These are phyloP conservation scores for Tokudaia tokunoshimensis DNA, from an alignment of 2,797 vertebrate genomes.

Conservation along the genomic window DNA sequence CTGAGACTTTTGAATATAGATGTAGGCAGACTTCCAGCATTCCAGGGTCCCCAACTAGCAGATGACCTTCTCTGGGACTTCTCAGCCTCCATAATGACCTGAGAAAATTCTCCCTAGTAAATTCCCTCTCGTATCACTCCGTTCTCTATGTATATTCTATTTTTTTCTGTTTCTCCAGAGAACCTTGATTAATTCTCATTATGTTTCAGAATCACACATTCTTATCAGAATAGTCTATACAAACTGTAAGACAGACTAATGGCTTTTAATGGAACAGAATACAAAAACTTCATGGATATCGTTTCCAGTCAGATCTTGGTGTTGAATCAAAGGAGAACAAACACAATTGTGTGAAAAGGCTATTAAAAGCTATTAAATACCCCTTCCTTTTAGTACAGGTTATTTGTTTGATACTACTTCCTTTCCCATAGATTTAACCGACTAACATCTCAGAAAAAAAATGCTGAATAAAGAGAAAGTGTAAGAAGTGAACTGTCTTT, in stretches of 20 bases:
- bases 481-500: not conserved
- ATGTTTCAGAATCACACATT: not conserved
- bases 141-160: not conserved
- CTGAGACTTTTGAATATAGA: not conserved
- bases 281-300: not conserved
- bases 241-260: not conserved
- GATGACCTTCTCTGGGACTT: not conserved
- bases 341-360: not conserved
- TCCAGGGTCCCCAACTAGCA: not conserved
- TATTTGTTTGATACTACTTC: not conserved
- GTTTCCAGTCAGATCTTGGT: slow-evolving; percentile 27
- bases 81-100: not conserved
- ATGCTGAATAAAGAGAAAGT: not conserved
- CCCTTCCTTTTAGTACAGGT: not conserved
- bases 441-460: not conserved
- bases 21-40: not conserved
- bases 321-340: slow-evolving; percentile 21
- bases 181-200: not conserved
- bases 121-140: not conserved
- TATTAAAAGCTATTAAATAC: not conserved
- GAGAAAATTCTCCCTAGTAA: not conserved
- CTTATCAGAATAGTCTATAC: slow-evolving; percentile 8
- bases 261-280: not conserved
- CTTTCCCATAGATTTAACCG: slow-evolving; percentile 2
- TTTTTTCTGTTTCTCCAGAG: slow-evolving; percentile 1